Conservation (phyloP, 2,113 vertebrate genomes). For the Lucifuga dentata region DNA sequence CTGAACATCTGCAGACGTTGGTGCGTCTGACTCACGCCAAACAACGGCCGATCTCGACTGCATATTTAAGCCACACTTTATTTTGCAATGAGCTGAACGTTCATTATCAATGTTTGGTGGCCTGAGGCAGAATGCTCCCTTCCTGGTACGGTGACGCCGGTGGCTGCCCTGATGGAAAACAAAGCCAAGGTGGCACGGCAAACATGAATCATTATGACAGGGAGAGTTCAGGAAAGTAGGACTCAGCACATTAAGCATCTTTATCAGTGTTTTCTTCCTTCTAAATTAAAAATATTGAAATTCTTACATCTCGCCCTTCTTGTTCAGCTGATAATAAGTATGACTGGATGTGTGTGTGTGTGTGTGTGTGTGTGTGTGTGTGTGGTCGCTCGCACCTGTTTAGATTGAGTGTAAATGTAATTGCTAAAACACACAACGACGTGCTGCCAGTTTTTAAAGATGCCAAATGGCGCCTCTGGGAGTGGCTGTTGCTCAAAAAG, state of each 20-base stretch:
- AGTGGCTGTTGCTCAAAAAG: conserved; percentile 73
- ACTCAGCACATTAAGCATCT: conserved; percentile 63
- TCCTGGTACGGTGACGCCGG: conserved; percentile 59
- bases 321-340: conserved; percentile 46
- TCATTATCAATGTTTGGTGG: conserved; percentile 77
- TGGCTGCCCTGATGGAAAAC: conserved; percentile 68
- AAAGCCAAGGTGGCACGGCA: conserved; percentile 59
- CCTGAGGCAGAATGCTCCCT: conserved; percentile 76
- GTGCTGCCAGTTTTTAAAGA: conserved; percentile 51
- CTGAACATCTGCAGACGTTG: conserved; percentile 45
- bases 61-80: conserved; percentile 63
- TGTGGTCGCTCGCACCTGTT: conserved; percentile 53
- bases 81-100: conserved; percentile 73
- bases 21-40: conserved; percentile 71
- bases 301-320: conserved; percentile 25
- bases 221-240: conserved; percentile 36
- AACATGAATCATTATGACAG: conserved; percentile 67
- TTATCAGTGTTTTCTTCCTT: conserved; percentile 70
- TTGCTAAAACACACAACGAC: conserved; percentile 59
- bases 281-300: conserved; percentile 58
- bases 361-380: conserved; percentile 7
- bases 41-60: conserved; percentile 64
- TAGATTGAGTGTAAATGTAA: conserved; percentile 65
- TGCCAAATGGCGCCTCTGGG: conserved; percentile 71
- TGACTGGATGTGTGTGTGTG: conserved; percentile 7